These are phyloP conservation scores for Channa striata DNA, from an alignment of 2,797 vertebrate species.

Conservation along the genomic window DNA sequence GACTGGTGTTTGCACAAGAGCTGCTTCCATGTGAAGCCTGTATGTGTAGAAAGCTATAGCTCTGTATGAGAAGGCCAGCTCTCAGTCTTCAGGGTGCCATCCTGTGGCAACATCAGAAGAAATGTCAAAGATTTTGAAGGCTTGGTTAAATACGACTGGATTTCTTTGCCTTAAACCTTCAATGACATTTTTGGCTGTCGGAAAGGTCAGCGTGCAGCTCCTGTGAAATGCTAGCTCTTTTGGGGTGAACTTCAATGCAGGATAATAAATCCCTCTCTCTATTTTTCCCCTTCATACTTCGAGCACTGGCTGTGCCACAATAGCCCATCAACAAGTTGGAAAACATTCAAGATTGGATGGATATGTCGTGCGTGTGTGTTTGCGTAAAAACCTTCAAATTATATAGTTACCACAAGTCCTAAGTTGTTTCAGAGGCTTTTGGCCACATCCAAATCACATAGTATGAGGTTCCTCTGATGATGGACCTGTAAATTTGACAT, in stretches of 20 bases:
- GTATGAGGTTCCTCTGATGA: background rate
- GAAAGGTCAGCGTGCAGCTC: slow-evolving; percentile 82
- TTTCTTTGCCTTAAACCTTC: slow-evolving; percentile 85
- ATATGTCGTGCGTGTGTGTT: slow-evolving; percentile 26
- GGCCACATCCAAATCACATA: background rate
- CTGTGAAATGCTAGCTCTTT: slow-evolving; percentile 83
- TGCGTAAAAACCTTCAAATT: too few relatives aligned
- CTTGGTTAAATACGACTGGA: slow-evolving; percentile 85
- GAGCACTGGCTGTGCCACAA: slow-evolving; percentile 56
- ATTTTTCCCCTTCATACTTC: slow-evolving; percentile 44
- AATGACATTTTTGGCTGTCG: slow-evolving; percentile 84
- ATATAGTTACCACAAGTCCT: background rate
- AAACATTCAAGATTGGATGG: slow-evolving; percentile 48
- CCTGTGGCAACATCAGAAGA: slow-evolving; percentile 85
- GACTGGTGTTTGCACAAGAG: slow-evolving; percentile 65
- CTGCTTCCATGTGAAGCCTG: slow-evolving; percentile 61
- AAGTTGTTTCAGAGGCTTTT: background rate
- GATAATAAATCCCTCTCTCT: slow-evolving; percentile 79
- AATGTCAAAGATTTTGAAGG: slow-evolving; percentile 87
- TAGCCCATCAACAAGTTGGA: slow-evolving; percentile 70
- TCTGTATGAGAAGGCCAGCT: slow-evolving; percentile 76
- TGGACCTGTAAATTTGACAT: background rate
- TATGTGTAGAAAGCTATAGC: slow-evolving; percentile 57
- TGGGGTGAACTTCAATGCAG: slow-evolving; percentile 81
- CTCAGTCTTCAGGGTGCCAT: slow-evolving; percentile 81